Evolutionary conservation across 2,888 invertebrate species (phyloP), one percentile per base, ranked within the genome.

Genomic region (Nezara viridula): DNA sequence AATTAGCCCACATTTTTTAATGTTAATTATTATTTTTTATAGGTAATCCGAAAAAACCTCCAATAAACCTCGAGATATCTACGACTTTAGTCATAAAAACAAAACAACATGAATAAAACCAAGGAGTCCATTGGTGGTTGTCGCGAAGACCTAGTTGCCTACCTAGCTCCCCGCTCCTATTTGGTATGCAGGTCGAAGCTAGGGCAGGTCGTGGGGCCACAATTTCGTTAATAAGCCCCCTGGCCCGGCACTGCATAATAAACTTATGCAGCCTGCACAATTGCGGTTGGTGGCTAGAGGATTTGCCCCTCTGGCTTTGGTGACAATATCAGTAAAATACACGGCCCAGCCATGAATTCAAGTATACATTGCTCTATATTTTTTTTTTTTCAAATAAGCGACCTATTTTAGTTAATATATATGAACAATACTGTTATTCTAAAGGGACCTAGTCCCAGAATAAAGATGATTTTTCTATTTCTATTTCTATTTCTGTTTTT

Each of bases 161-260:
- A 24, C 2, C 5, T 52, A 24, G n/a, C n/a, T 55, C 1, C 27
- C 27, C 0, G 3, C 27, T 14, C 27, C 60, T 60, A 16, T 16
- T 60, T 60, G 27, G 60, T 60, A 60, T 60, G 60, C 60, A 60
- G 60, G 60, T 12, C 27, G 60, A 14, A 60, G 27, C 60, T 27
- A 60, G 60, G 60, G 27, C 60, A 60, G 60, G 60, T 60, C 60
- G 27, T 27, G 27, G 27, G 60, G 60, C 60, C 60, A 60, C 60
- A 60, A 60, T 60, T 60, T 60, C 27, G 60, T 60, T 60, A 60
- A 60, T 60, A 60, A 60, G 60, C 60, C 60, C 60, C 27, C 12
- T 16, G 27, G 6, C 60, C 60, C 60, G 27, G 16, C 60, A 60
- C 60, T 60, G 60, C 60, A 60, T 60, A 60, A 60, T 60, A 60